phyloP scores from a whole-genome alignment of 2,113 vertebrate species.

The Pantherophis guttatus region DNA sequence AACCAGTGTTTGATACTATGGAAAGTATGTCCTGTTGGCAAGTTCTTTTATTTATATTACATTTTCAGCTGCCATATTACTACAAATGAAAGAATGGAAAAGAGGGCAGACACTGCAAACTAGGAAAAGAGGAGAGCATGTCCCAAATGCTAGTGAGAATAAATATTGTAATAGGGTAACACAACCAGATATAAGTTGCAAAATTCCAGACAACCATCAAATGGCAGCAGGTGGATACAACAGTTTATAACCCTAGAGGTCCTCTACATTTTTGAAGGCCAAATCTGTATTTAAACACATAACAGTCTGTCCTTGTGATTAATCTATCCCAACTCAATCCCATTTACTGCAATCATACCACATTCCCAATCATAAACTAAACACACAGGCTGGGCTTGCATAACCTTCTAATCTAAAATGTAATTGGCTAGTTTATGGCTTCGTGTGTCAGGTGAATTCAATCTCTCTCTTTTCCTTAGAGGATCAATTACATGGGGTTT shows the following conservation, averaged over 20 bases:
- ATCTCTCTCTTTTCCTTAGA: not conserved
- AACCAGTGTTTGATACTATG: not conserved
- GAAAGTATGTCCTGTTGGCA: not conserved
- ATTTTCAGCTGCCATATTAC: not conserved
- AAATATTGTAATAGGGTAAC: not conserved
- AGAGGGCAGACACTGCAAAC: not conserved
- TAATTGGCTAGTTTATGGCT: not conserved
- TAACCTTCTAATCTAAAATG: not conserved
- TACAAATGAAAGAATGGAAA: not conserved
- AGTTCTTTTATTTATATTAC: not conserved
- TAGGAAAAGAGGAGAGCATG: not conserved
- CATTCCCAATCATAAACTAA: not conserved
- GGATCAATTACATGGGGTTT: not conserved
- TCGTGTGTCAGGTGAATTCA: not conserved
- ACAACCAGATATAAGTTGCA: not conserved
- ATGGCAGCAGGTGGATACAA: not conserved
- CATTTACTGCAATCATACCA: not conserved
- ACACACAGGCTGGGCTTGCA: not conserved
- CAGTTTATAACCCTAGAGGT: not conserved
- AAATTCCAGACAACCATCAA: not conserved
- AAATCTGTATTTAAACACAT: not conserved
- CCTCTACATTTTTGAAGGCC: not conserved
- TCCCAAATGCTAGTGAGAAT: not conserved
- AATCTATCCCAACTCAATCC: not conserved
- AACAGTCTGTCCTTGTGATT: not conserved